A percentile compares a stretch with the other conserved stretches of the same genome.
These are phyloP conservation scores for Amblyraja radiata DNA, from an alignment of 2,797 vertebrate genomes.

Conservation along the genomic window DNA sequence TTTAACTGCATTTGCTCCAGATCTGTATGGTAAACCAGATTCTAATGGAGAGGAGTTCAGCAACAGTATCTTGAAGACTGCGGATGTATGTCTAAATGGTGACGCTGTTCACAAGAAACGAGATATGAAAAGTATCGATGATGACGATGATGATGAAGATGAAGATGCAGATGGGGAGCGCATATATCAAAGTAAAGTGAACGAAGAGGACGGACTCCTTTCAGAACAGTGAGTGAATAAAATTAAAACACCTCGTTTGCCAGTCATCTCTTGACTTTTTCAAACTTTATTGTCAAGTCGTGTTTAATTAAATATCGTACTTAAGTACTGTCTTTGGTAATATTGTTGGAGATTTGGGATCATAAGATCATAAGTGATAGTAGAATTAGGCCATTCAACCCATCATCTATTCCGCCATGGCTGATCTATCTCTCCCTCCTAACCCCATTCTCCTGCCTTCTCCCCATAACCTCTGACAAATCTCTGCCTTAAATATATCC, in stretches of 20 bases:
- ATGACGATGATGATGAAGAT: conserved; percentile 57
- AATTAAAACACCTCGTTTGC: background rate
- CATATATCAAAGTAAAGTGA: conserved; percentile 44
- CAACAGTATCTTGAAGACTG: conserved; percentile 50
- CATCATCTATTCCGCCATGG: too few relatives aligned
- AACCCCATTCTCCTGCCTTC: too few relatives aligned
- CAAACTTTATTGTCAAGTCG: background rate
- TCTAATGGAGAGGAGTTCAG: conserved; percentile 51
- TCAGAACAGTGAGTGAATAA: conserved; percentile 56
- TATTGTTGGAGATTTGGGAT: background rate
- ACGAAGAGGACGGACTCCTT: conserved; percentile 42
- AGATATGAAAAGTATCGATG: conserved; percentile 67
- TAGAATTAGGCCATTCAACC: too few relatives aligned
- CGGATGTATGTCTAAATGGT: conserved; percentile 55
- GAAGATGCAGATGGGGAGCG: conserved; percentile 50
- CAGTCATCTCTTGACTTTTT: background rate
- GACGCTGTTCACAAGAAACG: conserved; percentile 57
- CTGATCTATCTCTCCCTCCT: too few relatives aligned
- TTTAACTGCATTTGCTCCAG: conserved; percentile 46
- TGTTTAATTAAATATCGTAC: background rate
- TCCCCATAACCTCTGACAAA: too few relatives aligned
- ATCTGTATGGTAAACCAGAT: conserved; percentile 48
- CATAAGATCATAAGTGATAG: too few relatives aligned
- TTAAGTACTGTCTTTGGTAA: background rate
- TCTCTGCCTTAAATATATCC: too few relatives aligned